These are phyloP conservation scores for Varecia variegata DNA, from an alignment of 2,797 vertebrate genomes.

Conservation along the genomic window DNA sequence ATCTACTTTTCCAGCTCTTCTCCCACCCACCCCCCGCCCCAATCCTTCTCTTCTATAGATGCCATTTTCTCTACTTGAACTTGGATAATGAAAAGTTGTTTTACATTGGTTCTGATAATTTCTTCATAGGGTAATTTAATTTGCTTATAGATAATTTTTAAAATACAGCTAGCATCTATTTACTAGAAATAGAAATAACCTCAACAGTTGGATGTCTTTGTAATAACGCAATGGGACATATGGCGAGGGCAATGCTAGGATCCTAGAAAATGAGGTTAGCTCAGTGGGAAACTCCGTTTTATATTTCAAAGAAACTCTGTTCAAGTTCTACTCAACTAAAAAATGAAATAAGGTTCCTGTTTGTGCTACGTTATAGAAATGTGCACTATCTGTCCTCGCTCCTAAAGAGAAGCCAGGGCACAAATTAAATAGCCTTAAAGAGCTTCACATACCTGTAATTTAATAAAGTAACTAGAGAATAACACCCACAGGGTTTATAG, in stretches of 20 bases:
- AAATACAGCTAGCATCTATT: constrained; percentile 46
- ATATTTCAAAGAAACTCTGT: constrained; percentile 24
- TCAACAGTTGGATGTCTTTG: constrained; percentile 51
- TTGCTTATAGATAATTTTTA: constrained; percentile 25
- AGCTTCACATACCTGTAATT: constrained; percentile 35
- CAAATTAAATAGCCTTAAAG: constrained; percentile 49
- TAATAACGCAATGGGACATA: constrained; percentile 50
- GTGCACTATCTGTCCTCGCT: neutral
- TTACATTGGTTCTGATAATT: neutral
- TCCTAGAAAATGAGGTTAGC: constrained; percentile 63
- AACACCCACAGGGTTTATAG: constrained; percentile 3
- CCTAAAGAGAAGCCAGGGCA: constrained; percentile 39
- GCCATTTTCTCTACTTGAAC: neutral
- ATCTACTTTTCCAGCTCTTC: neutral
- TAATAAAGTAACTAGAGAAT: constrained; percentile 51
- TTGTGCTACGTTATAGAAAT: constrained; percentile 25
- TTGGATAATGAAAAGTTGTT: neutral
- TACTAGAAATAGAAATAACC: constrained; percentile 62
- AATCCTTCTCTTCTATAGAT: neutral
- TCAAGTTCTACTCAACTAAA: constrained; percentile 54
- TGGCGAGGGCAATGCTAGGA: constrained; percentile 52
- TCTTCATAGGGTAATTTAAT: neutral
- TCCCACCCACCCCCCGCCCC: no score
- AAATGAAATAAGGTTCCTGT: constrained; percentile 61
- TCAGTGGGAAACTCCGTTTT: constrained; percentile 52